Base-by-base conservation (phyloP, 2,888 invertebrate species). In the Drosophila dives region DNA sequence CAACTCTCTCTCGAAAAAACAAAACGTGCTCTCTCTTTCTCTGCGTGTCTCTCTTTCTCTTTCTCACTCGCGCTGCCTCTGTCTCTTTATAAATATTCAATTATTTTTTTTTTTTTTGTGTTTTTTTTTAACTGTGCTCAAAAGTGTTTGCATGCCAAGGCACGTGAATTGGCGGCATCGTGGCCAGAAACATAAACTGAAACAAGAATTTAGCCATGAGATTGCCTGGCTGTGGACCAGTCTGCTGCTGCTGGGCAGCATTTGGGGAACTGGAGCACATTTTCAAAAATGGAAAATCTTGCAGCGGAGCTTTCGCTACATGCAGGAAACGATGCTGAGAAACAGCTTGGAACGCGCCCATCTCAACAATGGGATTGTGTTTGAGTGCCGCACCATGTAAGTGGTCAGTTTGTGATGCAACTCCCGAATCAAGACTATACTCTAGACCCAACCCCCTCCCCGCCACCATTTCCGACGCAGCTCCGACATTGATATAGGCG, bases 301-400 rank as follows among this genome's bases (percentile, higher is more conserved):
- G 79, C 74, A 74, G 64, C 80, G 68, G 56, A 78, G 86, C 34
- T 87, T 91, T 32, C 91, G 91, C 0, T 78, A 74, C 32, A 65
- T 92, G 36, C 91, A 91, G 80, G 91, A 91, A 75, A 77, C 75
- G 12, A 91, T 92, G 91, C 78, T 91, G 15, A 73, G 81, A 1
- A 85, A 77, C 23, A 92, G 89, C 56, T 72, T 91, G 51, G 84
- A 91, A 60, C 86, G 90, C 7, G 91, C 91, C 3, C 85, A 89
- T 64, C 83, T 91, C 2, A 92, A 92, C 63, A 77, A 89, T 45
- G 92, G 86, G 10, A 92, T 91, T 23, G 77, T 91, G 38, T 91
- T 91, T 34, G 86, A 91, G 75, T 91, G 91, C 56, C 91, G 91
- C 59, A 90, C 90, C 72, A 83, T 83, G 92, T 92, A 81, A 90